These are phyloP conservation scores for Accipiter virgatus DNA, from an alignment of 2,113 vertebrate species.

Conservation along the genomic window DNA sequence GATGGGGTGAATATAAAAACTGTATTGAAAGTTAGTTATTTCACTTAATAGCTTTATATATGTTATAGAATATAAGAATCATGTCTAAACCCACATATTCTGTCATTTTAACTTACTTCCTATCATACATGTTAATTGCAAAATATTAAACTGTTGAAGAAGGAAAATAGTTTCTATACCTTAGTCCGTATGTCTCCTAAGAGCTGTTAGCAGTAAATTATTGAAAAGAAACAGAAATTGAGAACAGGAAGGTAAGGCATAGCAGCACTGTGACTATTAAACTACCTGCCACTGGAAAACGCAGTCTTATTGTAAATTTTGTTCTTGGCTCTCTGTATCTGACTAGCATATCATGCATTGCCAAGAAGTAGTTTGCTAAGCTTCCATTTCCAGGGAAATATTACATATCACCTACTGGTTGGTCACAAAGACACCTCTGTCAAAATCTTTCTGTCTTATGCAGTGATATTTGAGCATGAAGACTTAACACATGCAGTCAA, in stretches of 20 bases:
- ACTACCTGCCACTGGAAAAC: not conserved
- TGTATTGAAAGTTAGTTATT: not conserved
- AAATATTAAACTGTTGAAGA: constrained; percentile 55
- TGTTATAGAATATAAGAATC: not conserved
- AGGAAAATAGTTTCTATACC: constrained; percentile 85
- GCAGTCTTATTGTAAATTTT: not conserved
- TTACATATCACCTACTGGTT: not conserved
- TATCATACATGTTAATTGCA: constrained; percentile 28
- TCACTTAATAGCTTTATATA: not conserved
- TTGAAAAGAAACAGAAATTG: constrained; percentile 79
- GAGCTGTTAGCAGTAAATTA: constrained; percentile 94
- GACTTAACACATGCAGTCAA: not conserved
- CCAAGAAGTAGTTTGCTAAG: not conserved
- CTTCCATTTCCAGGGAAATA: not conserved
- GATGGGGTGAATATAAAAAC: not conserved
- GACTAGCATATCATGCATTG: not conserved
- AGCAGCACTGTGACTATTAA: constrained; percentile 12
- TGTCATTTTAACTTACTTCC: not conserved
- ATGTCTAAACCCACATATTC: not conserved
- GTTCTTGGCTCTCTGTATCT: not conserved
- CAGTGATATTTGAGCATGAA: not conserved
- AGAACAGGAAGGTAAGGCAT: constrained; percentile 66
- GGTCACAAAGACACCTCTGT: not conserved
- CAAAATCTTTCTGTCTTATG: not conserved
- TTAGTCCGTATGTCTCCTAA: constrained; percentile 98